Percentiles rank a stretch among this genome's conserved stretches.
Evolutionary conservation across 2,797 vertebrate genomes (phyloP).

Genomic region (Lutjanus argentimaculatus): DNA sequence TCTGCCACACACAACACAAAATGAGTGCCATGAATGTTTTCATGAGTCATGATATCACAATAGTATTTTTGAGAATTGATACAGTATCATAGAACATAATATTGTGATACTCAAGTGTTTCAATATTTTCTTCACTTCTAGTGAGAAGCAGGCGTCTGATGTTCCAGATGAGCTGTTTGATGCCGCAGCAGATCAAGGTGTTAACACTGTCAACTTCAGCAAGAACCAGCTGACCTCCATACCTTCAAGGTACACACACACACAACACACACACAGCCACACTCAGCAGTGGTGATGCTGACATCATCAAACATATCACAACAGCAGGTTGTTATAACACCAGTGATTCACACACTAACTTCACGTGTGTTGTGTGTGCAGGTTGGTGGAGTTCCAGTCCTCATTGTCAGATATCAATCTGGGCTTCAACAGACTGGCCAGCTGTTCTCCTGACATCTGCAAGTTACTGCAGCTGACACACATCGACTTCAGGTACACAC

Average conservation of each 20-base stretch:
- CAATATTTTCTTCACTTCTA: constrained; percentile 50
- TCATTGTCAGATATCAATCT: constrained; percentile 90
- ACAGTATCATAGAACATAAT: too few relatives aligned
- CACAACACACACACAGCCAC: not conserved
- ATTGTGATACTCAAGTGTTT: too few relatives aligned
- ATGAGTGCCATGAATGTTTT: too few relatives aligned
- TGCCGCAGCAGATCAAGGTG: constrained; percentile 78
- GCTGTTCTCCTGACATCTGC: constrained; percentile 86
- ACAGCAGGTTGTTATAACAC: not conserved
- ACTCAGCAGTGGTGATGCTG: not conserved
- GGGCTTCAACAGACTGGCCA: constrained; percentile 92
- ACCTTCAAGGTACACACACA: constrained; percentile 89
- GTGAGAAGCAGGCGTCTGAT: constrained; percentile 88
- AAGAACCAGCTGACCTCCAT: constrained; percentile 91
- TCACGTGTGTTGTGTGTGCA: constrained; percentile 62
- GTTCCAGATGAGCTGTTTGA: constrained; percentile 92
- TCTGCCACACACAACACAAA: too few relatives aligned
- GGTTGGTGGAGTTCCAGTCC: constrained; percentile 90
- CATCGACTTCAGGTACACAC: constrained; percentile 92
- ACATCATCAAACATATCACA: not conserved
- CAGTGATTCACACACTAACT: not conserved
- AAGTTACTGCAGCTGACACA: constrained; percentile 88
- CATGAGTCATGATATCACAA: too few relatives aligned
- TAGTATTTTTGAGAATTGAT: too few relatives aligned
- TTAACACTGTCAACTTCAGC: constrained; percentile 91